A percentile compares a stretch with the other conserved stretches of the same genome.
Conservation (phyloP, 2,888 invertebrate species). For the Ceramica pisi region DNA sequence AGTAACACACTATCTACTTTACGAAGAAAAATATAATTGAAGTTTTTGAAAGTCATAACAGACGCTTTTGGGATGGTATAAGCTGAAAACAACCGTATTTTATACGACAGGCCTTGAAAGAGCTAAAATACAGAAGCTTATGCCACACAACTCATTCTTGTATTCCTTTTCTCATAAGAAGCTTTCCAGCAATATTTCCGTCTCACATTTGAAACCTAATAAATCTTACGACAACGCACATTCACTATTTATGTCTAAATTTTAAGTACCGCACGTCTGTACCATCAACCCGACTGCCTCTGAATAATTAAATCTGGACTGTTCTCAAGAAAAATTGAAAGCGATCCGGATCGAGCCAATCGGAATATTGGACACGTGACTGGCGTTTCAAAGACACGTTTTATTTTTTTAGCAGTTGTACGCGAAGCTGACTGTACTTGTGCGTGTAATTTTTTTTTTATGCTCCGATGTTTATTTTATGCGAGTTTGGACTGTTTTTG, state of each 20-base stretch:
- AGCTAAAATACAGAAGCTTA: neutral
- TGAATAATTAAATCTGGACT: conserved; percentile 85
- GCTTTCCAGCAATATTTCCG: conserved; percentile 32
- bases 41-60: conserved; percentile 18
- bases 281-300: conserved; percentile 64
- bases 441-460: conserved; percentile 56
- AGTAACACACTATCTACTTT: neutral
- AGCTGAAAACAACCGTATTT: conserved; percentile 11
- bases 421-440: conserved; percentile 59
- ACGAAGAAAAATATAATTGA: neutral
- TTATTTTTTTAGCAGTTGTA: conserved; percentile 75
- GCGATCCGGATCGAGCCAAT: conserved; percentile 82
- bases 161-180: conserved; percentile 28
- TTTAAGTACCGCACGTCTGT: conserved; percentile 61
- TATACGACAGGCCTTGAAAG: neutral
- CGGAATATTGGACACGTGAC: conserved; percentile 85
- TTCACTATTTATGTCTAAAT: conserved; percentile 53
- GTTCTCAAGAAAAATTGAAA: conserved; percentile 85
- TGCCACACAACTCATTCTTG: conserved; percentile 23
- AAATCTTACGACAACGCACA: conserved; percentile 37
- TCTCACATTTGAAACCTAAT: conserved; percentile 39
- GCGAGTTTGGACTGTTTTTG: conserved; percentile 38
- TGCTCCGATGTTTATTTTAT: conserved; percentile 54
- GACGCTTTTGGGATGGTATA: conserved; percentile 15
- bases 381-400: conserved; percentile 66